Evolutionary conservation across 1,140 invertebrate genomes (phyloP).

Genomic region (Armadillidium nasatum): DNA sequence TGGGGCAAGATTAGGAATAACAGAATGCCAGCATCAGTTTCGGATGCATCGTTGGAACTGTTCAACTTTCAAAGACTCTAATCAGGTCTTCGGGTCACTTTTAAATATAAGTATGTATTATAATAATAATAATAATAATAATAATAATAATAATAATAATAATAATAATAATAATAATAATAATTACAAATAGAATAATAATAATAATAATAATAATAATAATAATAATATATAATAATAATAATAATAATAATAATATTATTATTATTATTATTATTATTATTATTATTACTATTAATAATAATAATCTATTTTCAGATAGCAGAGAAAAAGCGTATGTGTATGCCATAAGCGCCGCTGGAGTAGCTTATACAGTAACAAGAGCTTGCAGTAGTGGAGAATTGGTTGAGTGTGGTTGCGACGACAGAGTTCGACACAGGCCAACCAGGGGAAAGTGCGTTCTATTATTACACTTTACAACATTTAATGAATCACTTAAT

Average conservation of each 20-base stretch:
- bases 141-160: too few relatives aligned
- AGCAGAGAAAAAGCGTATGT: constrained; percentile 78
- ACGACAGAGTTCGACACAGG: constrained; percentile 65
- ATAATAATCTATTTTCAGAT: constrained; percentile 53
- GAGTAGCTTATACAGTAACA: constrained; percentile 84
- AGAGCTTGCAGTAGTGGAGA: constrained; percentile 75
- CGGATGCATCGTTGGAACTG: constrained; percentile 85
- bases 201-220: too few relatives aligned
- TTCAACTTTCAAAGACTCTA: constrained; percentile 62
- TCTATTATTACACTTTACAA: too few relatives aligned
- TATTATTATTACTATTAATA: too few relatives aligned
- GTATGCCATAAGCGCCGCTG: constrained; percentile 78
- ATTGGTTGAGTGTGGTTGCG: constrained; percentile 81
- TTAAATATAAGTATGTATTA: constrained; percentile 69
- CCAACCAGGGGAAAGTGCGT: constrained; percentile 64
- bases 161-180: too few relatives aligned
- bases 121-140: too few relatives aligned
- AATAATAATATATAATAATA: too few relatives aligned
- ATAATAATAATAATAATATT: too few relatives aligned
- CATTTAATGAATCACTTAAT: too few relatives aligned
- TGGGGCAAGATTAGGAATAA: constrained; percentile 54
- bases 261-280: too few relatives aligned
- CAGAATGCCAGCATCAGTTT: constrained; percentile 82
- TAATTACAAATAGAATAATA: too few relatives aligned
- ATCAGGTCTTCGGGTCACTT: constrained; percentile 74